Base-by-base conservation (phyloP, 2,797 vertebrate genomes). In the Channallabes apus region DNA sequence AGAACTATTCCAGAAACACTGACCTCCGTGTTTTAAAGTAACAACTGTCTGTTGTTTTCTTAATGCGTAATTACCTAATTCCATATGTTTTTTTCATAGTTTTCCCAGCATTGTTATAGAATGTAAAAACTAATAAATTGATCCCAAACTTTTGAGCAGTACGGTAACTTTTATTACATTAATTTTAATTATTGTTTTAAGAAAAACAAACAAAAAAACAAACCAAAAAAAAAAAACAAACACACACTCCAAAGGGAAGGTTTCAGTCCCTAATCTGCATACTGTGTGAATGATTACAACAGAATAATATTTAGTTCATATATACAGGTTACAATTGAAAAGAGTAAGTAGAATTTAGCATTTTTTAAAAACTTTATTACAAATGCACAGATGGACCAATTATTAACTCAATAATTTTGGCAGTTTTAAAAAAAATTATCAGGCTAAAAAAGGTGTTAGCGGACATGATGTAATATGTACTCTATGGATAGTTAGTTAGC, bases 221-320 rank as follows among this genome's bases (percentile, higher is more conserved):
- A 51, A 51, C 12, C 11, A 51, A 12, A 9, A 11, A 12, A 51
- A 51, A 46, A 11, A 9, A 12, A 51, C 46, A 51, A 51, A 51
- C 11, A 56, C 20, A 32, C 24, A 20, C 6, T 24, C 3, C 0
- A 71, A 38, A 71, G 27, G 51, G 17, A 24, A 62, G 7, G 69
- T 85, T 75, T 85, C 54, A 24, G 71, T 82, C 12, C 11, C 9
- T 76, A 5, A 20, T 27, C 14, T 29, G 2, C 24, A 15, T n/a
- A 75, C 15, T 67, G 84, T 85, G 84, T 76, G 79, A 80, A 76
- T 67, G 69, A 85, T 46, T 85, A 85, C 54, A 84, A 14, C 61
- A 82, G 9, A 5, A 82, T 87, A 5, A 62, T 77, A 18, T 87
- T 87, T 82, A 72, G 62, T 18, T 84, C 64, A 9, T n/a, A 12